Base-by-base conservation (phyloP, 2,113 vertebrate species). In the Mus spicilegus region DNA sequence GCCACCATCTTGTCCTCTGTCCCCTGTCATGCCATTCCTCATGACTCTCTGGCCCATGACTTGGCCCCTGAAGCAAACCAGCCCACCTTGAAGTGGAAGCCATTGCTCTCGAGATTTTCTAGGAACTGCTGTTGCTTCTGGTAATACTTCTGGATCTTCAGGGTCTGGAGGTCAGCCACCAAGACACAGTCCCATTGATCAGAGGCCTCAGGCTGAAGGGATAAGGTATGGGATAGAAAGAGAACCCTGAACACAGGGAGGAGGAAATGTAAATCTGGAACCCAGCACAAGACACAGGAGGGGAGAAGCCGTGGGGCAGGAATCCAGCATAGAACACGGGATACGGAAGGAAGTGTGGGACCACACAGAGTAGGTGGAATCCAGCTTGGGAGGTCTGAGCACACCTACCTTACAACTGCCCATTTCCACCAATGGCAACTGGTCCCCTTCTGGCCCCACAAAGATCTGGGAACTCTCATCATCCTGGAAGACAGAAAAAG, bases 181-280 rank as follows among this genome's bases (percentile, higher is more conserved):
- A 99, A 98, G 39, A 99, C 96, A 0, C 98, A 99, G 95, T 99
- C 99, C 98, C 98, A 99, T 13, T 92, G 93, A 8, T 92, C 88
- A 1, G 65, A 7, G 58, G 22, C 22, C 22, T 91, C 65, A 0
- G 63, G 20, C 95, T 90, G 33, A 49, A 87, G 67, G 63, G 46
- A 30, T 11, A 30, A 7, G 30, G 4, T 14, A 3, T 16, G 8
- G 65, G 36, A 8, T 4, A 10, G 36, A 49, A 7, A 33, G 5
- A 42, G 4, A 87, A 54, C 3, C 2, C 22, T 16, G n/a, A 82
- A n/a, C 39, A 91, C 22, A 63, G 76, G 11, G 6, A 10, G 30
- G 28, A 82, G 49, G 36, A 26, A 30, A 33, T 78, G 5, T 24
- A 22, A 33, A 77, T 5, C 12, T 24, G 33, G 19, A 58, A 46